phyloP scores from a whole-genome alignment of 2,888 invertebrate species.

The Hemithea aestivaria region DNA sequence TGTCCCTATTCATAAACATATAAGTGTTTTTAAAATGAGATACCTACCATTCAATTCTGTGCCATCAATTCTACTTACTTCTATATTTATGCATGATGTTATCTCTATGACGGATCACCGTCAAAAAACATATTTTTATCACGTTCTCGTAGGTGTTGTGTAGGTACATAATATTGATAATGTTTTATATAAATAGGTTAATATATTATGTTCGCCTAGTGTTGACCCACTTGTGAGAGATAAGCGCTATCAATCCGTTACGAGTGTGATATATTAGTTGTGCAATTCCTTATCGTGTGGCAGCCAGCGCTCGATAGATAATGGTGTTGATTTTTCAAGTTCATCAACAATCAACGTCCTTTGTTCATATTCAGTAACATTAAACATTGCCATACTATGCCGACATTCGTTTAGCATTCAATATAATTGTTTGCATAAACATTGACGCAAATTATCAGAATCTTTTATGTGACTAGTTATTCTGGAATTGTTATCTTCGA shows the following conservation, averaged over 20 bases:
- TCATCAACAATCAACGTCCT: constrained; percentile 54
- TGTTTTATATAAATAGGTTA: constrained; percentile 13
- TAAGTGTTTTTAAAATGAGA: constrained; percentile 10
- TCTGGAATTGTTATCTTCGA: constrained; percentile 30
- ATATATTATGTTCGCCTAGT: constrained; percentile 44
- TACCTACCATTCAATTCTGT: too few species aligned
- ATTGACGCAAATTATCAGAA: constrained; percentile 49
- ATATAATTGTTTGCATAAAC: constrained; percentile 41
- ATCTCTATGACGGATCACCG: constrained; percentile 34
- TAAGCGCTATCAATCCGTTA: constrained; percentile 57
- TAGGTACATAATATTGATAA: constrained; percentile 17
- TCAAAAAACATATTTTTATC: constrained; percentile 37
- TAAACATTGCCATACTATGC: constrained; percentile 42
- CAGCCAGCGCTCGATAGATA: constrained; percentile 41
- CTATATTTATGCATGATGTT: constrained; percentile 34
- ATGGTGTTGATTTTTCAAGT: constrained; percentile 52
- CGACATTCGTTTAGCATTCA: constrained; percentile 37
- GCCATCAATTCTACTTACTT: not conserved
- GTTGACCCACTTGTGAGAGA: constrained; percentile 65
- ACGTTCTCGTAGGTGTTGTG: constrained; percentile 26
- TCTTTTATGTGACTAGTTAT: constrained; percentile 34
- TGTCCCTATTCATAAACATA: constrained; percentile 38
- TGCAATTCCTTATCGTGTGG: constrained; percentile 56
- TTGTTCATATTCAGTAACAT: constrained; percentile 43
- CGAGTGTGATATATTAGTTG: constrained; percentile 57